A percentile compares a stretch with the other conserved stretches of the same genome.
phyloP scores from a whole-genome alignment of 1,140 invertebrate species.

The Odontomachus brunneus region DNA sequence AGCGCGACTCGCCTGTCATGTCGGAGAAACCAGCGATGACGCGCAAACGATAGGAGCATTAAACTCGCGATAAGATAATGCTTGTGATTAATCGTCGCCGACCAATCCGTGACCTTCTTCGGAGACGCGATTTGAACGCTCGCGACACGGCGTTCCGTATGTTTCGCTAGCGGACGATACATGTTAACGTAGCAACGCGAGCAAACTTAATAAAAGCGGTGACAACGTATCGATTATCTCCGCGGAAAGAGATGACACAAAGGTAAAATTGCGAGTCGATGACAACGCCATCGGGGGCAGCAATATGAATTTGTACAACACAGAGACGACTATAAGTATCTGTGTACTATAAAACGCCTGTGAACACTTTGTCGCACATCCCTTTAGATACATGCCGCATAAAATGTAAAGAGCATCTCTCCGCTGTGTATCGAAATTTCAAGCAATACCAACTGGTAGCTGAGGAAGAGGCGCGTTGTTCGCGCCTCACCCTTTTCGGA shows the following conservation, averaged over 20 bases:
- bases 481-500: no score
- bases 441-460: no score
- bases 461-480: no score
- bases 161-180: background rate
- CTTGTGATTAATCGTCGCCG: slow-evolving; percentile 40
- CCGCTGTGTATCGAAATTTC: no score
- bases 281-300: background rate
- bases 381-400: no score
- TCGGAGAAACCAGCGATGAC: slow-evolving; percentile 12
- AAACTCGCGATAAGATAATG: slow-evolving; percentile 57
- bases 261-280: background rate
- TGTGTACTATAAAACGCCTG: no score
- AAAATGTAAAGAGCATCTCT: no score
- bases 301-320: background rate
- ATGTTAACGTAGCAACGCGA: background rate
- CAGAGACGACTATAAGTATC: background rate
- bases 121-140: background rate
- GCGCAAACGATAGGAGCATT: slow-evolving; percentile 40
- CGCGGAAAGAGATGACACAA: background rate
- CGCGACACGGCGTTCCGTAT: background rate
- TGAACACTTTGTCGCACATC: no score
- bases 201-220: background rate
- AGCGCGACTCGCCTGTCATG: slow-evolving; percentile 9
- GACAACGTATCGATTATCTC: background rate
- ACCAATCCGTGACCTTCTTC: slow-evolving; percentile 54